These are phyloP conservation scores for Anastrepha obliqua DNA, from an alignment of 1,140 invertebrate genomes.

Conservation along the genomic window DNA sequence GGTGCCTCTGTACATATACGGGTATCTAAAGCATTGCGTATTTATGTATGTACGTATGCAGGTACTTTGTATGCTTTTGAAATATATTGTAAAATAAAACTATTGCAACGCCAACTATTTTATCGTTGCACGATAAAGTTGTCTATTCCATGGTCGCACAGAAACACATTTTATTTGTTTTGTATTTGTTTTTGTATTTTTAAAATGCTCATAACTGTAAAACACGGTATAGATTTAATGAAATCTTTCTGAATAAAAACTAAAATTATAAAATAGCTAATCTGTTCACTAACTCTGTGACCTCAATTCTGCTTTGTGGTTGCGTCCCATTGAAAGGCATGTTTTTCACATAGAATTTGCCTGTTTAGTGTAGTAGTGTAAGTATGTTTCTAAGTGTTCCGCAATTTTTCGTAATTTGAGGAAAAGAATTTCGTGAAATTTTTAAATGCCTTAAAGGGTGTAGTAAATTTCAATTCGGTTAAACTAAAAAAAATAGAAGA, in stretches of 20 bases:
- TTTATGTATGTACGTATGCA: neutral
- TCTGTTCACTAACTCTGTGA: constrained; percentile 7
- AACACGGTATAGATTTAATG: constrained; percentile 20
- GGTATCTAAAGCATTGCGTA: neutral
- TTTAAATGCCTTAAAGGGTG: too few relatives aligned
- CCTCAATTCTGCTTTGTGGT: neutral
- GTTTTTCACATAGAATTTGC: neutral
- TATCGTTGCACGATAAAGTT: constrained; percentile 48
- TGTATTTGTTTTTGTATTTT: constrained; percentile 44
- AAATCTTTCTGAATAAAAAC: neutral
- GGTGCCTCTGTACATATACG: neutral
- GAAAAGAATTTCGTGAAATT: too few relatives aligned
- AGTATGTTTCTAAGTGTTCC: too few relatives aligned
- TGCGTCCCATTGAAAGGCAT: neutral
- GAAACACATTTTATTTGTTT: neutral
- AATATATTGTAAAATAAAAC: neutral
- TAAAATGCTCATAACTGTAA: constrained; percentile 21
- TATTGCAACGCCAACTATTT: neutral
- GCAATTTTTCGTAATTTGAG: too few relatives aligned
- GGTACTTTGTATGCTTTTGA: neutral
- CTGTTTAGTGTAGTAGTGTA: too few relatives aligned
- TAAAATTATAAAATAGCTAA: neutral
- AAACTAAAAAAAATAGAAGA: too few relatives aligned
- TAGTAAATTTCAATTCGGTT: too few relatives aligned
- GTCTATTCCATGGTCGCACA: constrained; percentile 22